These are phyloP conservation scores for Drosophila pachea DNA, from an alignment of 1,140 invertebrate species.

Conservation along the genomic window DNA sequence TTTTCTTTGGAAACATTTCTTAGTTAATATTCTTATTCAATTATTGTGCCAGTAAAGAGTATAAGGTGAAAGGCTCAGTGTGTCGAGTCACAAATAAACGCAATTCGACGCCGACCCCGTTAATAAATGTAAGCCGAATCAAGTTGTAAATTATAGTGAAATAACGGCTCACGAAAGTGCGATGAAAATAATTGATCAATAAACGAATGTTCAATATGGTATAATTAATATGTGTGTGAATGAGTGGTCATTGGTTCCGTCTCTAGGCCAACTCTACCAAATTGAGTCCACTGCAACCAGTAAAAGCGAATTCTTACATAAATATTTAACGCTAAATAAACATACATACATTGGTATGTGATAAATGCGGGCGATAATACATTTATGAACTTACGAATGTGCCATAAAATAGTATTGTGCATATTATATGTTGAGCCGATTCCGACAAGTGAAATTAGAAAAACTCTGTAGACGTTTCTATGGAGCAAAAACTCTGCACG, in stretches of 20 bases:
- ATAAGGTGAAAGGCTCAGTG: conserved; percentile 29
- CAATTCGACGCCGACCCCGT: conserved; percentile 22
- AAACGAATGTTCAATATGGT: conserved; percentile 23
- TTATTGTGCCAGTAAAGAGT: conserved; percentile 36
- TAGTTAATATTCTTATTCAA: conserved; percentile 15
- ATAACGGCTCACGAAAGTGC: conserved; percentile 23
- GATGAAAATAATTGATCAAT: conserved; percentile 25
- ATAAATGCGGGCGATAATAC: no score
- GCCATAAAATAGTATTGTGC: background rate
- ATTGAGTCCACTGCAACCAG: background rate
- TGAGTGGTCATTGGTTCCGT: no score
- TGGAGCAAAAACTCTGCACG: no score
- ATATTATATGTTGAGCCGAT: background rate
- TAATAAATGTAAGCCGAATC: conserved; percentile 43
- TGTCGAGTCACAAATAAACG: conserved; percentile 34
- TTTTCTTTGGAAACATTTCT: conserved; percentile 32
- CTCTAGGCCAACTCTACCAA: no score
- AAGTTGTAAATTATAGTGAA: conserved; percentile 34
- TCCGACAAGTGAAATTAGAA: no score
- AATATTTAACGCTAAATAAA: background rate
- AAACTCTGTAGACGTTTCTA: no score
- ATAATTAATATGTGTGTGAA: no score
- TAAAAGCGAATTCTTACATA: background rate
- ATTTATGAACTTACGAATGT: no score
- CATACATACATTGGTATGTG: conserved; percentile 5